Conservation (phyloP, 2,797 vertebrate species). For the Hozukius guyotensis region DNA sequence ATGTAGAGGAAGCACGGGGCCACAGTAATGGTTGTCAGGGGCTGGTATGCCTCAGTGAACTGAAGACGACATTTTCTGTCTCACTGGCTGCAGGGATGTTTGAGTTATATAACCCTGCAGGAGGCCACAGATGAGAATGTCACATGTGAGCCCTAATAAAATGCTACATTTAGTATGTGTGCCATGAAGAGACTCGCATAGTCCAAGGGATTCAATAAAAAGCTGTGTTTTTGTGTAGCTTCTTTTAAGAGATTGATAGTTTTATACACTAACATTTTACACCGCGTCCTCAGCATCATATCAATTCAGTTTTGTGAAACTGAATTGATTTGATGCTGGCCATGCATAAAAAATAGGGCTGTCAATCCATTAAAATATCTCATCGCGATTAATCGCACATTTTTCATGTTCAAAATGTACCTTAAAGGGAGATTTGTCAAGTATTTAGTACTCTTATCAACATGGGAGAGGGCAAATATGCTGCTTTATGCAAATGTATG, state of each 20-base stretch:
- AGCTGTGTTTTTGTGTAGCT: conserved; percentile 7
- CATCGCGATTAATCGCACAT: too few relatives aligned
- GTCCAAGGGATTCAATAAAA: conserved; percentile 48
- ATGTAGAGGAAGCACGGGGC: conserved; percentile 74
- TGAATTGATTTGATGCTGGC: conserved; percentile 1
- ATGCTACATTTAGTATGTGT: conserved; percentile 69
- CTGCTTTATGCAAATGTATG: too few relatives aligned
- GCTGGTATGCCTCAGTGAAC: conserved; percentile 81
- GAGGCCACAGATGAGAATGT: conserved; percentile 77
- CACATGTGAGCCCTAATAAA: conserved; percentile 75
- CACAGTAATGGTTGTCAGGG: conserved; percentile 80
- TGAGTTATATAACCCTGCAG: conserved; percentile 80
- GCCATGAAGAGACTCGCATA: conserved; percentile 34
- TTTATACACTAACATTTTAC: neutral
- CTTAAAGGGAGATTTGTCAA: too few relatives aligned
- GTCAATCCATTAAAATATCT: too few relatives aligned
- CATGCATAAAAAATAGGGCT: neutral
- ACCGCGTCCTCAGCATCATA: neutral
- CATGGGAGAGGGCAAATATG: too few relatives aligned
- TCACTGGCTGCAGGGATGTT: conserved; percentile 80
- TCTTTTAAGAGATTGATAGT: neutral
- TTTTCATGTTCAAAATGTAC: too few relatives aligned
- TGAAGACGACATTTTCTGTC: conserved; percentile 84
- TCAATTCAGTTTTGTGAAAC: neutral
- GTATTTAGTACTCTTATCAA: too few relatives aligned